Evolutionary conservation across 2,888 invertebrate species (phyloP).

Genomic region (Buathra laborator): DNA sequence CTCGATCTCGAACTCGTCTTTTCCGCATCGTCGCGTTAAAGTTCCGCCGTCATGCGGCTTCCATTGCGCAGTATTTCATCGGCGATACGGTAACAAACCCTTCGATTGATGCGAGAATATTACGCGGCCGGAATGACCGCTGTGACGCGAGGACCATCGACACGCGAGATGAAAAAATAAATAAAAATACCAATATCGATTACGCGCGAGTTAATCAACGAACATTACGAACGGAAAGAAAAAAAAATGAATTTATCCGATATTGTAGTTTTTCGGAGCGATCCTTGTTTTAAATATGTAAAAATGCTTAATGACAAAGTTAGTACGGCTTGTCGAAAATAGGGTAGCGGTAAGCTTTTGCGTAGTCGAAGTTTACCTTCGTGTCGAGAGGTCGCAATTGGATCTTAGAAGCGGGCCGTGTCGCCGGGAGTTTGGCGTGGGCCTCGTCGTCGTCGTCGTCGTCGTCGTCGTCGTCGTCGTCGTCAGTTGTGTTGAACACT

Average conservation of each 20-base stretch:
- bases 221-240: too few species aligned
- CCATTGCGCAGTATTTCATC: not conserved
- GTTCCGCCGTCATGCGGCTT: not conserved
- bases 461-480: constrained; percentile 1
- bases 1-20: not conserved
- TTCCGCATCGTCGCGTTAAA: not conserved
- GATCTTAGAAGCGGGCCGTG: constrained; percentile 11
- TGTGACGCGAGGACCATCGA: not conserved
- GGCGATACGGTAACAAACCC: not conserved
- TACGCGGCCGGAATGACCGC: not conserved
- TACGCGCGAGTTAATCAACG: too few species aligned
- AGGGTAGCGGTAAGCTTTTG: not conserved
- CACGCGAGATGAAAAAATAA: not conserved
- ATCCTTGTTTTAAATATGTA: too few species aligned
- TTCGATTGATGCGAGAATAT: not conserved
- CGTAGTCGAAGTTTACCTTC: not conserved
- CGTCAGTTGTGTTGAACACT: constrained; percentile 60
- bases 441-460: not conserved
- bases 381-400: constrained; percentile 22
- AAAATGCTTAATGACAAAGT: too few species aligned
- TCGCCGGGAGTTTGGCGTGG: constrained; percentile 37
- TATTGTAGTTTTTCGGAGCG: too few species aligned
- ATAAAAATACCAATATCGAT: not conserved
- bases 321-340: not conserved
- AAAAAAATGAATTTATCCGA: too few species aligned